Percentiles rank a stretch among this genome's conserved stretches.
phyloP scores from a whole-genome alignment of 2,888 invertebrate genomes.

The Lasioglossum lativentre region DNA sequence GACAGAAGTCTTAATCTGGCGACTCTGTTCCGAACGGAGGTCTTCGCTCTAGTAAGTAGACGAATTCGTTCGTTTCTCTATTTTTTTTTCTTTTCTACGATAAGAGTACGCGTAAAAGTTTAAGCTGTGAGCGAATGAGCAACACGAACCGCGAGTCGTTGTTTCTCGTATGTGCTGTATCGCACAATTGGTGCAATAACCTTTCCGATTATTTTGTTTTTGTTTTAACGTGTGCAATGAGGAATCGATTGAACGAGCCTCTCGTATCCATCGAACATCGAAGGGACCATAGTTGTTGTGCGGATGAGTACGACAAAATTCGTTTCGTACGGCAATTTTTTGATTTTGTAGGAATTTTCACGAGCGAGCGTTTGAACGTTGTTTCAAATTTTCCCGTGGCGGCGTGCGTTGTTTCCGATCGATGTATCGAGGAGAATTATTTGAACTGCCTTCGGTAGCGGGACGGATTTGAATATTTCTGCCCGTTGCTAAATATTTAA shows the following conservation, averaged over 20 bases:
- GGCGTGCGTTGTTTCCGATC: not conserved
- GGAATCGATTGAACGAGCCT: slow-evolving; percentile 47
- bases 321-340: not conserved
- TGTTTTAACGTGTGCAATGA: slow-evolving; percentile 56
- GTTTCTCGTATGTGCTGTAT: slow-evolving; percentile 48
- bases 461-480: slow-evolving; percentile 15
- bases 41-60: slow-evolving; percentile 4
- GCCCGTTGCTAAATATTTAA: slow-evolving; percentile 11
- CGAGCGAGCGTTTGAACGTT: not conserved
- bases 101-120: slow-evolving; percentile 18
- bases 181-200: slow-evolving; percentile 68
- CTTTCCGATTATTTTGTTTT: slow-evolving; percentile 29
- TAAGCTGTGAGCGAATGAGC: slow-evolving; percentile 30
- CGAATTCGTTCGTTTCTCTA: slow-evolving; percentile 23
- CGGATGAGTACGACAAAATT: not conserved
- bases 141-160: slow-evolving; percentile 24
- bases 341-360: not conserved
- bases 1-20: too few species aligned
- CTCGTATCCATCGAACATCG: slow-evolving; percentile 29
- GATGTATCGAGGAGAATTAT: slow-evolving; percentile 5
- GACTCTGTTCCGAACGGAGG: slow-evolving; percentile 12
- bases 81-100: slow-evolving; percentile 1
- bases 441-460: not conserved
- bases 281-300: slow-evolving; percentile 1
- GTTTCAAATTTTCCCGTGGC: not conserved